Percentiles rank a stretch among this genome's conserved stretches.
Evolutionary conservation across 1,140 invertebrate species (phyloP).

Genomic region (Panagrolaimus sp.): DNA sequence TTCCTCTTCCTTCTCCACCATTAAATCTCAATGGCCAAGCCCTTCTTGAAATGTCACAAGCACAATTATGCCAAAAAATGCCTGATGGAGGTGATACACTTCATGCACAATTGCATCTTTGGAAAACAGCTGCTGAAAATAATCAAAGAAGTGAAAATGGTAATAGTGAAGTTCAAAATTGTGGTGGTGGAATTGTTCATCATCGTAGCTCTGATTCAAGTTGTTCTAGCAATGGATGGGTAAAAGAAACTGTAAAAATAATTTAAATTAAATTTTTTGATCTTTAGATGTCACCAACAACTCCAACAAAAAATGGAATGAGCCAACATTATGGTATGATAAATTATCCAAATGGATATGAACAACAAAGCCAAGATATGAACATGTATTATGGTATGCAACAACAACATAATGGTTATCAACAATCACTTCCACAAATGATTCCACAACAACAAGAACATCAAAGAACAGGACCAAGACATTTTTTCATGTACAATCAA

Average conservation of each 20-base stretch:
- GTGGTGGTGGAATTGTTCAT: background rate
- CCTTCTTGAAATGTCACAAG: conserved; percentile 52
- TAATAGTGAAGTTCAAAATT: background rate
- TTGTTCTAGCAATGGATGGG: too few relatives aligned
- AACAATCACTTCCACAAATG: conserved; percentile 3
- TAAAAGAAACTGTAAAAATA: too few relatives aligned
- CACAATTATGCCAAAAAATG: conserved; percentile 53
- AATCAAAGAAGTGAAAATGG: background rate
- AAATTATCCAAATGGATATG: too few relatives aligned
- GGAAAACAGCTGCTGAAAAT: conserved; percentile 52
- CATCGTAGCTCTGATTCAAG: background rate
- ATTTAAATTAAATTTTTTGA: too few relatives aligned
- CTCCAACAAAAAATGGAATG: background rate
- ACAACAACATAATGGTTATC: background rate
- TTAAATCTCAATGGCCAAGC: conserved; percentile 51
- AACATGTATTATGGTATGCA: conserved; percentile 9
- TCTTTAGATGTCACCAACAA: too few relatives aligned
- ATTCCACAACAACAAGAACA: conserved; percentile 2
- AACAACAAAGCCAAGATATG: background rate
- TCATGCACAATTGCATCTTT: conserved; percentile 59
- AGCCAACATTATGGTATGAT: conserved; percentile 2
- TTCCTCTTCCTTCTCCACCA: conserved; percentile 31
- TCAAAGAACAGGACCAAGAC: conserved; percentile 2
- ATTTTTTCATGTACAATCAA: conserved; percentile 15
- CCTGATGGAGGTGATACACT: conserved; percentile 58